Base-by-base conservation (phyloP, 1,140 invertebrate species). In the Eupristina koningsbergeri region DNA sequence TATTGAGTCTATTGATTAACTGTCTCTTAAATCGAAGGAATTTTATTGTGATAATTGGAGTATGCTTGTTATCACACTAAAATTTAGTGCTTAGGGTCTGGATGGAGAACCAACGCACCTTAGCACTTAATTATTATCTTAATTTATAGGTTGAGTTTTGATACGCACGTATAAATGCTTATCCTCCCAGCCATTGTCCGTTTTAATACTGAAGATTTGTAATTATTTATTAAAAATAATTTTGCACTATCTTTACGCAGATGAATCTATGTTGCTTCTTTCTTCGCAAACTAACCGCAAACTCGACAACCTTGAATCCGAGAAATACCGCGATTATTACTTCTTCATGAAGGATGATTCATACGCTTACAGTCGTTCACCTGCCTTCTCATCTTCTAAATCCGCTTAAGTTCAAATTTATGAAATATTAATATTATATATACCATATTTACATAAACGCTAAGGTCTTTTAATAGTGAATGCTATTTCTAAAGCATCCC, bases 311-410 rank as follows among this genome's bases (percentile, higher is more conserved):
- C 77, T 79, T 79, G 77, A 22, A 36, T 29, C 19, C 63, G 63
- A 79, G 77, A 79, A 79, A 67, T 79, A 69, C 77, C 77, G 29
- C 63, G 77, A 67, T 79, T 79, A 79, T 79, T 50, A 79, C 77
- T 64, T 67, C 63, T 79, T 79, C 77, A 50, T 79, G 77, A 69
- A 69, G 63, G 77, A 34, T 79, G 77, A 79, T 50, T 79, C 77
- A 79, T 19, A n/a, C 58, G 26, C 22, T 9, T 34, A 39, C 77
- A 79, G 77, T 67, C 77, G 77, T 79, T 67, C 77, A 67, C 77
- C 76, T 78, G 58, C n/a, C 22, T 36, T 15, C n/a, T 26, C 53
- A 47, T 34, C 45, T 5, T 78, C 76, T 64, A 78, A 78, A 78
- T 78, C 76, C 53, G 26, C 9, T 78, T 45, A 63, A 78, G 19